These are phyloP conservation scores for Agrotis puta DNA, from an alignment of 2,888 invertebrate genomes.

Conservation along the genomic window DNA sequence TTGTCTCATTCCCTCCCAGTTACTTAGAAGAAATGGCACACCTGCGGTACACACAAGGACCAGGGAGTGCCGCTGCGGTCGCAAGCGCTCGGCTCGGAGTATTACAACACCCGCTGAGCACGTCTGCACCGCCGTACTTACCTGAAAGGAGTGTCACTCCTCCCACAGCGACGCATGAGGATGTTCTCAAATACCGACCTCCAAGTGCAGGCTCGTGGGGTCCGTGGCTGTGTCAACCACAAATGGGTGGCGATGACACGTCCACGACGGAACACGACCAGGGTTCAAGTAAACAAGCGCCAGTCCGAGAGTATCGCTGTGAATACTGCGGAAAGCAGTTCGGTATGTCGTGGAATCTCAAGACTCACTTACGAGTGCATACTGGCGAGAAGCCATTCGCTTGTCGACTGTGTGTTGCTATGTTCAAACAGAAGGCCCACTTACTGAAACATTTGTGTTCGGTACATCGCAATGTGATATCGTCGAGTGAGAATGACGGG, in stretches of 20 bases:
- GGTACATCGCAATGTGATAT: constrained; percentile 96
- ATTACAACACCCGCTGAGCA: constrained; percentile 93
- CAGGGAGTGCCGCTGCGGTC: constrained; percentile 91
- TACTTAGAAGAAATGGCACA: constrained; percentile 93
- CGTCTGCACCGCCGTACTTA: constrained; percentile 94
- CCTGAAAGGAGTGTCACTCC: constrained; percentile 92
- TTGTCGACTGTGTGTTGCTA: constrained; percentile 96
- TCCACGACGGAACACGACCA: constrained; percentile 89
- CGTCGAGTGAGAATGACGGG: constrained; percentile 94
- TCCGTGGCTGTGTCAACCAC: constrained; percentile 93
- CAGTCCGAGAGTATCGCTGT: constrained; percentile 96
- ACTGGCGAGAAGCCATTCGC: constrained; percentile 97
- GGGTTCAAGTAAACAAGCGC: constrained; percentile 91
- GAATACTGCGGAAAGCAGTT: constrained; percentile 97
- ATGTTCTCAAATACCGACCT: constrained; percentile 92
- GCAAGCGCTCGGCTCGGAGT: constrained; percentile 88
- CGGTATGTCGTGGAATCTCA: constrained; percentile 98
- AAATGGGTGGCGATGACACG: constrained; percentile 90
- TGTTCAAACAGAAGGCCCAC: constrained; percentile 98
- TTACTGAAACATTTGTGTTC: constrained; percentile 96
- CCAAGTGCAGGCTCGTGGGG: constrained; percentile 94
- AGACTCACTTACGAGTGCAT: constrained; percentile 96
- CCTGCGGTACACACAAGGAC: constrained; percentile 91
- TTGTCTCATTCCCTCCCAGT: constrained; percentile 95
- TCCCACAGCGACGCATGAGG: constrained; percentile 91